phyloP scores from a whole-genome alignment of 2,113 vertebrate genomes.

The Phrynocephalus versicolor region DNA sequence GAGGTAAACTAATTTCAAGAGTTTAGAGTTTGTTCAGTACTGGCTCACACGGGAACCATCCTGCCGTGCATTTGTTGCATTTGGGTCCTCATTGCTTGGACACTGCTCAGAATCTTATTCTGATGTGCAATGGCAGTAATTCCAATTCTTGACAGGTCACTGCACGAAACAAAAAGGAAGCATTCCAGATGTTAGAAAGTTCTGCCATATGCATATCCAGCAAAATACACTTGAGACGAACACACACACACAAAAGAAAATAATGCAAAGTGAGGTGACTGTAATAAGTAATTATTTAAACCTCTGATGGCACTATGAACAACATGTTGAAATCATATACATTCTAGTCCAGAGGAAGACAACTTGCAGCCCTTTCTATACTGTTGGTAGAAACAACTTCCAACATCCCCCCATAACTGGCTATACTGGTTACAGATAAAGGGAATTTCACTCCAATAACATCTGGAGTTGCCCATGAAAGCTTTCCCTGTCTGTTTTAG shows the following conservation, averaged over 20 bases:
- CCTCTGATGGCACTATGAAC: slow-evolving; percentile 45
- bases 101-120: slow-evolving; percentile 93
- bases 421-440: neutral
- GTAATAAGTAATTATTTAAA: slow-evolving; percentile 70
- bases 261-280: slow-evolving; percentile 68
- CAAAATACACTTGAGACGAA: slow-evolving; percentile 56
- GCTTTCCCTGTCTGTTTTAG: slow-evolving; percentile 40
- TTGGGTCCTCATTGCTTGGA: slow-evolving; percentile 93
- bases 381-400: neutral
- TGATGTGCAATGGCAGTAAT: slow-evolving; percentile 88
- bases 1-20: slow-evolving; percentile 97
- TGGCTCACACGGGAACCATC: slow-evolving; percentile 96
- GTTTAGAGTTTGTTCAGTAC: slow-evolving; percentile 80
- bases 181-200: slow-evolving; percentile 5
- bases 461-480: neutral
- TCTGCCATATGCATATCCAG: slow-evolving; percentile 25
- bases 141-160: slow-evolving; percentile 92
- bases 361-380: neutral
- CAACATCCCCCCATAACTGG: neutral
- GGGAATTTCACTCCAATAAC: neutral
- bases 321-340: slow-evolving; percentile 60
- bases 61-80: slow-evolving; percentile 96
- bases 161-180: slow-evolving; percentile 64
- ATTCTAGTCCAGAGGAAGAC: neutral
- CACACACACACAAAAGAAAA: slow-evolving; percentile 42